Percentiles rank a stretch among this genome's conserved stretches.
Conservation (phyloP, 2,888 invertebrate species). For the Heteromyza rotundicornis region DNA sequence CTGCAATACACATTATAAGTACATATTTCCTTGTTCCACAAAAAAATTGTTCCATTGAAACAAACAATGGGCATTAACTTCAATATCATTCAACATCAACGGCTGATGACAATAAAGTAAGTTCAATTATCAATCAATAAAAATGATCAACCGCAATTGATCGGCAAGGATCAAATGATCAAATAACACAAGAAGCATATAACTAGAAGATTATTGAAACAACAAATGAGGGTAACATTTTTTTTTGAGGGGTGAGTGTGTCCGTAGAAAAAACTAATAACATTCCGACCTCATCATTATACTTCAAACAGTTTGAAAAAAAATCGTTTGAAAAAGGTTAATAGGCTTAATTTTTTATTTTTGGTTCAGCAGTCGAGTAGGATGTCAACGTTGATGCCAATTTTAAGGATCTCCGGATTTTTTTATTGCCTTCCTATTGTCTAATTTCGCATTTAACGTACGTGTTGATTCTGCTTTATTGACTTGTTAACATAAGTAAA, state of each 20-base stretch:
- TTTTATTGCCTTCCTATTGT: no score
- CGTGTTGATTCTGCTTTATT: conserved; percentile 46
- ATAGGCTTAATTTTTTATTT: conserved; percentile 39
- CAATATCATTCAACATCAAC: no score
- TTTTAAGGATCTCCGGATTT: no score
- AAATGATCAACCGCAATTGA: conserved; percentile 19
- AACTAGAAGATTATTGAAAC: conserved; percentile 2
- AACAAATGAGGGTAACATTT: not conserved
- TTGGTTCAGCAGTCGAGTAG: no score
- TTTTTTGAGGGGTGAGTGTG: not conserved
- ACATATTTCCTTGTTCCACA: no score
- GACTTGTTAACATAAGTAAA: conserved; percentile 46
- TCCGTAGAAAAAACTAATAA: not conserved
- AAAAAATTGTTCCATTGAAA: no score
- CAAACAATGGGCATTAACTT: no score
- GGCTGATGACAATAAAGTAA: no score
- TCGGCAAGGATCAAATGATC: not conserved
- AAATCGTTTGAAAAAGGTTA: conserved; percentile 39
- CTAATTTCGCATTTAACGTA: no score
- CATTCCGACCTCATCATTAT: conserved; percentile 13
- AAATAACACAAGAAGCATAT: no score
- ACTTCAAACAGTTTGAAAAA: conserved; percentile 7
- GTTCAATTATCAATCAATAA: conserved; percentile 13
- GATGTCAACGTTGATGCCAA: no score
- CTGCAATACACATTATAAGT: no score